Evolutionary conservation across 64 coral and sea anemone genomes (phyloP).

Genomic region (Actinia tenebrosa): DNA sequence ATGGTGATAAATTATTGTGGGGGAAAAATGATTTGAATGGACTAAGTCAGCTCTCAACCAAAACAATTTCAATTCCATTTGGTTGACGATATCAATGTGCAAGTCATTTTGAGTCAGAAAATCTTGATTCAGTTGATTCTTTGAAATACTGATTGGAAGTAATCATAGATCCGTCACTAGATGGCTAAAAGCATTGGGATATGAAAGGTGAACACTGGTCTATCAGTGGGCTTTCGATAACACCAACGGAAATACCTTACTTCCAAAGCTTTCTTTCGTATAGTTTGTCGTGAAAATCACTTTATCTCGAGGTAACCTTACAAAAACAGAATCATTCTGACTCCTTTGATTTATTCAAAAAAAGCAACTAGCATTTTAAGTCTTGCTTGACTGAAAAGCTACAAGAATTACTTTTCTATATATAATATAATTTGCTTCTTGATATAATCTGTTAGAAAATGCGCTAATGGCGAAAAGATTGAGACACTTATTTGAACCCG

Average conservation of each 20-base stretch:
- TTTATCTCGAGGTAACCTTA: neutral
- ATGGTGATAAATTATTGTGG: neutral
- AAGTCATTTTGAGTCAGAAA: neutral
- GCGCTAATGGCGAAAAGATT: neutral
- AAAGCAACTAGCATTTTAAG: neutral
- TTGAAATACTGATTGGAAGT: constrained; percentile 12
- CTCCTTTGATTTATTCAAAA: constrained; percentile 7
- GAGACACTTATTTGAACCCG: neutral
- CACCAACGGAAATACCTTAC: neutral
- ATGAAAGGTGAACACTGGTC: neutral
- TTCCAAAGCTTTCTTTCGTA: neutral
- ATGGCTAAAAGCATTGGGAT: constrained; percentile 17
- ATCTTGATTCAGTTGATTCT: neutral
- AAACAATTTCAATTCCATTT: neutral
- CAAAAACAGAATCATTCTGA: neutral
- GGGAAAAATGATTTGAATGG: neutral
- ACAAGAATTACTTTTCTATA: neutral
- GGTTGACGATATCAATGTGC: neutral
- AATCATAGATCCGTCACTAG: neutral
- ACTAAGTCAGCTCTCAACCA: neutral
- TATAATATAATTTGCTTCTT: neutral
- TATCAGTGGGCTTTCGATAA: neutral
- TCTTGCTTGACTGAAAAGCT: neutral
- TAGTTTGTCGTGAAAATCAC: neutral
- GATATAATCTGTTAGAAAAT: neutral